Evolutionary conservation across 30 jellyfish, hydroid and myxozoan genomes (phyloP).

Genomic region (Clytia hemisphaerica): DNA sequence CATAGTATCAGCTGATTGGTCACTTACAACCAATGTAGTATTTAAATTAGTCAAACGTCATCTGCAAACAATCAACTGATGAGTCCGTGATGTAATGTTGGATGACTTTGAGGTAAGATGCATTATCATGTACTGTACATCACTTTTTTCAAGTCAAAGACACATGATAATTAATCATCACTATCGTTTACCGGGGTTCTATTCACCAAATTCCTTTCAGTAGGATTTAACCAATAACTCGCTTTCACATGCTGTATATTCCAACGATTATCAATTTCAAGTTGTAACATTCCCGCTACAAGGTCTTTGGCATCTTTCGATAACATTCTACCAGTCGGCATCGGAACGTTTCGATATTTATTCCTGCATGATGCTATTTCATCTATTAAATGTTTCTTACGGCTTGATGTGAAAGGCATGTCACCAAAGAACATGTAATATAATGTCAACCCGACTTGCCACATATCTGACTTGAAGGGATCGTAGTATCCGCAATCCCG

Average conservation of each 20-base stretch:
- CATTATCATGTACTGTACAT: no score
- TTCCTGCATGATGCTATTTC: conserved; percentile 1
- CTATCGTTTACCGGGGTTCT: no score
- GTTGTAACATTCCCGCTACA: conserved; percentile 13
- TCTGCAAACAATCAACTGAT: no score
- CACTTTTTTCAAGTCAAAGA: no score
- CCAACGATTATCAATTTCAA: neutral
- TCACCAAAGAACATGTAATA: conserved; percentile 4
- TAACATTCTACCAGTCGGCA: conserved; percentile 3
- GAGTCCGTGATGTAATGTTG: no score
- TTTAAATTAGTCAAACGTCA: no score
- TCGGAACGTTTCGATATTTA: conserved; percentile 5
- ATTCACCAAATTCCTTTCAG: no score
- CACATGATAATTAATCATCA: no score
- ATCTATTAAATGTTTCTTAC: conserved; percentile 1
- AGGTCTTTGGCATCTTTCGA: conserved; percentile 7
- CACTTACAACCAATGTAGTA: no score
- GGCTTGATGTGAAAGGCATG: neutral
- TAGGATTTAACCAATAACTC: conserved; percentile 3
- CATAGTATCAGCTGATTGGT: no score
- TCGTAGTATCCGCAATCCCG: conserved; percentile 7
- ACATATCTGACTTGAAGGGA: conserved; percentile 23
- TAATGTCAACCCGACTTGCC: conserved; percentile 31
- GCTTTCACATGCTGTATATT: neutral
- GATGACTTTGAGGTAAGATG: no score